A percentile compares a stretch with the other conserved stretches of the same genome.
Evolutionary conservation across 1,140 invertebrate species (phyloP).

Genomic region (Patella vulgata): DNA sequence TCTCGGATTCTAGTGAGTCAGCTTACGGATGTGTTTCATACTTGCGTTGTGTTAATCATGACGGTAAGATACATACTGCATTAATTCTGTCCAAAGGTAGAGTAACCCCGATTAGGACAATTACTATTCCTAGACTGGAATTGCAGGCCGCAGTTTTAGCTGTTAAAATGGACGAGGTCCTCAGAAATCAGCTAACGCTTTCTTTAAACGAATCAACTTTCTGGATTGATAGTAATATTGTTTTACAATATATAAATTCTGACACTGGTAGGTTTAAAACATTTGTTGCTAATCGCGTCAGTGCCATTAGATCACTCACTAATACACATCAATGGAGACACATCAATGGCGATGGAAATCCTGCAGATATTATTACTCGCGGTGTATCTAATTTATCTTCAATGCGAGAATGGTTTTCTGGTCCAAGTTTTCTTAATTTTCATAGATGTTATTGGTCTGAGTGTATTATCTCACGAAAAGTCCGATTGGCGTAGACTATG

Average conservation of each 20-base stretch:
- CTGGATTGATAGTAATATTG: constrained; percentile 30
- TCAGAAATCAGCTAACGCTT: constrained; percentile 18
- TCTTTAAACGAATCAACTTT: constrained; percentile 11
- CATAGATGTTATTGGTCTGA: no score
- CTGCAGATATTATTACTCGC: constrained; percentile 15
- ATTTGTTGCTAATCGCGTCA: constrained; percentile 19
- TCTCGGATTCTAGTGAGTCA: constrained; percentile 39
- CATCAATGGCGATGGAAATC: constrained; percentile 8
- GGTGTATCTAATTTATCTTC: constrained; percentile 16
- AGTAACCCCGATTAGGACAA: constrained; percentile 24
- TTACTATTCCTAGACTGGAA: constrained; percentile 35
- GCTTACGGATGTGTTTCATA: constrained; percentile 43
- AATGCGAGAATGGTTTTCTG: constrained; percentile 30
- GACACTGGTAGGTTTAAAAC: constrained; percentile 15
- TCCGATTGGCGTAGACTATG: no score
- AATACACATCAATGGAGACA: constrained; percentile 27
- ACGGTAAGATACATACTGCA: constrained; percentile 24
- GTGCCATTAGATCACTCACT: constrained; percentile 20
- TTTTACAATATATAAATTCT: constrained; percentile 24
- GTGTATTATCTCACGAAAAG: no score
- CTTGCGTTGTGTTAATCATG: constrained; percentile 19
- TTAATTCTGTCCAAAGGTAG: constrained; percentile 35
- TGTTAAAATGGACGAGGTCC: constrained; percentile 19
- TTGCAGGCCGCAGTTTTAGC: constrained; percentile 32
- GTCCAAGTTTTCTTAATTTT: constrained; percentile 26